Evolutionary conservation across 2,888 invertebrate species (phyloP).

Genomic region (Crossocerus cetratus): DNA sequence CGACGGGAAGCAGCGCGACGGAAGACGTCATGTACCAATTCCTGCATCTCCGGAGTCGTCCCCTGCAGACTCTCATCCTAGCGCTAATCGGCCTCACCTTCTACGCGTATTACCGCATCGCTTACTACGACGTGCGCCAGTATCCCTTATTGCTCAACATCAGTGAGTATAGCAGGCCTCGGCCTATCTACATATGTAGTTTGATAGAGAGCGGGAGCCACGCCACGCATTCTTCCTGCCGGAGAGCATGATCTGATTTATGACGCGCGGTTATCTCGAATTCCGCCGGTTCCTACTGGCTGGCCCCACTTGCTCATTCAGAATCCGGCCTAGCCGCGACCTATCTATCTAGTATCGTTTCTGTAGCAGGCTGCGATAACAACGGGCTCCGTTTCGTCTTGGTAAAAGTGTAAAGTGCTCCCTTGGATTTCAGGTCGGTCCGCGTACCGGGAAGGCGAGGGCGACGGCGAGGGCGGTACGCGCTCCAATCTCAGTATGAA

Average conservation of each 20-base stretch:
- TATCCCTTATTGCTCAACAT: slow-evolving; percentile 53
- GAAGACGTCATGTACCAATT: slow-evolving; percentile 60
- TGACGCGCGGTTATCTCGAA: too few relatives aligned
- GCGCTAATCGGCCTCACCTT: slow-evolving; percentile 70
- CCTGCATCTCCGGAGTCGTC: slow-evolving; percentile 69
- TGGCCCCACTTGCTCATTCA: too few relatives aligned
- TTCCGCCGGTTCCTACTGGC: too few relatives aligned
- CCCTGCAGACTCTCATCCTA: slow-evolving; percentile 68
- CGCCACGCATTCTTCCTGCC: neutral
- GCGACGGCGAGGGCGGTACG: too few relatives aligned
- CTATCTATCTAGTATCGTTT: too few relatives aligned
- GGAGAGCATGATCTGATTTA: neutral
- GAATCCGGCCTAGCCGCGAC: too few relatives aligned
- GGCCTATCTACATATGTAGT: too few relatives aligned
- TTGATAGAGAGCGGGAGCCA: too few relatives aligned
- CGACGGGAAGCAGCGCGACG: slow-evolving; percentile 8
- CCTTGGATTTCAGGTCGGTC: slow-evolving; percentile 54
- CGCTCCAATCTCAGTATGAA: slow-evolving; percentile 56
- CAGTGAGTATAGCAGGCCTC: slow-evolving; percentile 58
- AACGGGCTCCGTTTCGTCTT: neutral
- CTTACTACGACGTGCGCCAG: slow-evolving; percentile 64
- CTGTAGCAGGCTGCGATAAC: too few relatives aligned
- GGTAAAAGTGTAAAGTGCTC: slow-evolving; percentile 7
- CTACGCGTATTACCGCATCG: slow-evolving; percentile 71
- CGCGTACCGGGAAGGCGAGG: slow-evolving; percentile 37